These are phyloP conservation scores for Nothocercus julius DNA, from an alignment of 2,113 vertebrate genomes.

Conservation along the genomic window DNA sequence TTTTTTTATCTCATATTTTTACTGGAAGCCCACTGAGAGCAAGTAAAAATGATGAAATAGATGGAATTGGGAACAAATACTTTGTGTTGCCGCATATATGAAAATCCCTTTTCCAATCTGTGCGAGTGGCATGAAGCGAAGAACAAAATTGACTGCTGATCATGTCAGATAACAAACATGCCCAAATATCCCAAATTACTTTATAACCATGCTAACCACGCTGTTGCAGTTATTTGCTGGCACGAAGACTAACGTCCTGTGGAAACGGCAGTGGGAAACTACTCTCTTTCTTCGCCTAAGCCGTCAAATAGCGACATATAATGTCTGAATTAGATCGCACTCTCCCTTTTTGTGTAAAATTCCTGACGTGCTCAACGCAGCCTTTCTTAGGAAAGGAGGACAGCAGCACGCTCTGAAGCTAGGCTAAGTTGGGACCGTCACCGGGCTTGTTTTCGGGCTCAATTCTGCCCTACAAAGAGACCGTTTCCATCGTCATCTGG, in stretches of 20 bases:
- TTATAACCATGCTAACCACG: background rate
- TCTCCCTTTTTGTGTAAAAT: background rate
- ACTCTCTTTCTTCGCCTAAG: background rate
- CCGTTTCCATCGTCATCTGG: background rate
- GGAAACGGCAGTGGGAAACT: constrained; percentile 1
- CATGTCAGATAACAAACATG: background rate
- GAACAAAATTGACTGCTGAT: background rate
- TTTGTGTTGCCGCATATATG: rapidly evolving
- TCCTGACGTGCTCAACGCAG: background rate
- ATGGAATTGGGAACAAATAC: background rate
- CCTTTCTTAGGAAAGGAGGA: background rate
- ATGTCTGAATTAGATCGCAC: background rate
- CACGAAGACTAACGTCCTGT: background rate
- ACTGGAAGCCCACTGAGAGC: background rate
- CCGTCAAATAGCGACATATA: background rate
- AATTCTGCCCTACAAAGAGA: background rate
- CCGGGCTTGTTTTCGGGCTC: rapidly evolving
- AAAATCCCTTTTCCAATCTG: background rate
- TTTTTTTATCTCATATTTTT: background rate
- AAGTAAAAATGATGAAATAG: background rate
- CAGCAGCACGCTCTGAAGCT: background rate
- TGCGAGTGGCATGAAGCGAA: background rate
- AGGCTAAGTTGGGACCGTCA: background rate
- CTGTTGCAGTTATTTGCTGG: background rate
- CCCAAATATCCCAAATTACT: background rate